These are phyloP conservation scores for Brachionus rubens DNA, from an alignment of 1,140 invertebrate genomes.

Conservation along the genomic window DNA sequence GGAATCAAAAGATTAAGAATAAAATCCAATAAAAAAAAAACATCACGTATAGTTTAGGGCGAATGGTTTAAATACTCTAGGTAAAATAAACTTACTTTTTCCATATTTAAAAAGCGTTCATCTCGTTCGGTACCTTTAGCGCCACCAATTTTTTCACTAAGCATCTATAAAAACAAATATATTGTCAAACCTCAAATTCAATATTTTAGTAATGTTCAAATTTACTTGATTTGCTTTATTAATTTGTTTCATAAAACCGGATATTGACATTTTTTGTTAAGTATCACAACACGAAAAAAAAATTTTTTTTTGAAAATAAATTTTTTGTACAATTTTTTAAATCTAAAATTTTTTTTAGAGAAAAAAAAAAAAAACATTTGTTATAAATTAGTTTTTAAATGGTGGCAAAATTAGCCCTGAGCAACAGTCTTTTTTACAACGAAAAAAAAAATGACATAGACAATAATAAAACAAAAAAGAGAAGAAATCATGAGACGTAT, in stretches of 20 bases:
- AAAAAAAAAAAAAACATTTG: too few relatives aligned
- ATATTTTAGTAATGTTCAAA: conserved; percentile 45
- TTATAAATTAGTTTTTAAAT: too few relatives aligned
- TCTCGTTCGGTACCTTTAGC: conserved; percentile 98
- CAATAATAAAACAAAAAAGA: too few relatives aligned
- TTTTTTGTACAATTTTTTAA: too few relatives aligned
- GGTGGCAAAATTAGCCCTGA: too few relatives aligned
- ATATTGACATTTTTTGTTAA: conserved; percentile 76
- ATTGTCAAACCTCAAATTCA: background rate
- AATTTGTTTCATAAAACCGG: conserved; percentile 93
- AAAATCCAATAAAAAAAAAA: conserved; percentile 8
- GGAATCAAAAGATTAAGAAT: conserved; percentile 45
- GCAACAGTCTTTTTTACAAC: too few relatives aligned
- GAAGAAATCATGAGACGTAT: too few relatives aligned
- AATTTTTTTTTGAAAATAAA: background rate
- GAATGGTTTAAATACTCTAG: too few relatives aligned
- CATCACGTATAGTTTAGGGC: too few relatives aligned
- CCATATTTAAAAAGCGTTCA: conserved; percentile 97
- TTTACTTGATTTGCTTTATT: conserved; percentile 96
- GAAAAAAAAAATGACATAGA: too few relatives aligned
- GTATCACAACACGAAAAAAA: background rate
- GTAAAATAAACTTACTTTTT: conserved; percentile 88
- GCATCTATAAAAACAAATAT: conserved; percentile 74
- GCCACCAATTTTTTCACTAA: conserved; percentile 99
- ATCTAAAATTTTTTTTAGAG: too few relatives aligned